Evolutionary conservation across 1,140 invertebrate genomes (phyloP).

Genomic region (Ceratosolen fusciceps): DNA sequence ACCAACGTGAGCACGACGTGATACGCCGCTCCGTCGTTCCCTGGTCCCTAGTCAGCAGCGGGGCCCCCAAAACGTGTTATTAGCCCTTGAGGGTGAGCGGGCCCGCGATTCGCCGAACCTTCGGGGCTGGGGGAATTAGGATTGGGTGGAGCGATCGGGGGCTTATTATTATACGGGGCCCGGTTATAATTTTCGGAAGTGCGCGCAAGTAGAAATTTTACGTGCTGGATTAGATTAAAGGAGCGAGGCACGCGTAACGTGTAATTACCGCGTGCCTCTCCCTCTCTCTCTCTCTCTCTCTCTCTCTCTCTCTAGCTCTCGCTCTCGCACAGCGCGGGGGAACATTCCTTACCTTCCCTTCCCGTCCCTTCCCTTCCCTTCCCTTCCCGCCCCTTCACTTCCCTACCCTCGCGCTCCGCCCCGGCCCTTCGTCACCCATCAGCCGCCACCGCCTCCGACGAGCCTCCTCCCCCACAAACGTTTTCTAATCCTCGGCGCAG

Average conservation of each 20-base stretch:
- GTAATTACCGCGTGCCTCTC: slow-evolving; percentile 16
- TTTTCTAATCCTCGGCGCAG: not conserved
- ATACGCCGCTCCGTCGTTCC: too few relatives aligned
- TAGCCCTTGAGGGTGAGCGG: slow-evolving; percentile 36
- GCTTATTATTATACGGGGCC: slow-evolving; percentile 18
- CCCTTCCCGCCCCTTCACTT: not conserved
- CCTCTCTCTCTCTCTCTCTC: not conserved
- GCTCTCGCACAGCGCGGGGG: not conserved
- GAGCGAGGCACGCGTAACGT: slow-evolving; percentile 31
- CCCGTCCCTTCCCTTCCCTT: not conserved
- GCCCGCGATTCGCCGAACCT: slow-evolving; percentile 38
- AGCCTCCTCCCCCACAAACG: not conserved
- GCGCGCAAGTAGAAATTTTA: slow-evolving; percentile 33
- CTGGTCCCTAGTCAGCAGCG: not conserved
- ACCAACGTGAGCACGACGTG: too few relatives aligned
- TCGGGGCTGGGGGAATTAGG: slow-evolving; percentile 27
- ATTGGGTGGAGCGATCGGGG: not conserved
- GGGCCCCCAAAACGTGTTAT: slow-evolving; percentile 30
- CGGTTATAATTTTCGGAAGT: slow-evolving; percentile 46
- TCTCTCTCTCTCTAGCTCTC: not conserved
- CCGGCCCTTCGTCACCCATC: too few relatives aligned
- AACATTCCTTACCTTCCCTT: too few relatives aligned
- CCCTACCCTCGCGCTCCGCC: not conserved
- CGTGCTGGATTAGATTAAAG: slow-evolving; percentile 43
- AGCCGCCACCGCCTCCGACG: too few relatives aligned